Base-by-base conservation (phyloP, 2,113 vertebrate genomes). In the Tyrannus savana region DNA sequence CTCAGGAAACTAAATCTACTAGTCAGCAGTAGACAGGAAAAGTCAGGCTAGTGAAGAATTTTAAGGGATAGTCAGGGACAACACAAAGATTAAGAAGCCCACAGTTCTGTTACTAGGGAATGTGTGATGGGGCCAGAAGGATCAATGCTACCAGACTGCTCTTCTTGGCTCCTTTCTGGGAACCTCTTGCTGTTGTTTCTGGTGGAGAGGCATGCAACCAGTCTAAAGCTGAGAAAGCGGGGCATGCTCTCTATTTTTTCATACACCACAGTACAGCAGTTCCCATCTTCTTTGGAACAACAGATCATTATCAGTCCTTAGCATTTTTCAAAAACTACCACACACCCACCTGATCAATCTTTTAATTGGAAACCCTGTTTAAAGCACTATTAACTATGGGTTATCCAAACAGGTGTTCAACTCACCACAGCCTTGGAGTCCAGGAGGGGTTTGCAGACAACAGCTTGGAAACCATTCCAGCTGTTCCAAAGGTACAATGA, bases 401-500 rank as follows among this genome's bases (percentile, higher is more conserved):
- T 93, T 64, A 91, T 58, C n/a, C 53, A 75, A 91, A 79, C 41
- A 85, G 53, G 42, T 84, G 64, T 72, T 89, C 56, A 87, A 68
- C 56, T 78, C 92, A 89, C 52, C 62, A 64, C 27, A 64, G 58
- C 42, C 74, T 56, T 82, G 71, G 30, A 82, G 52, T 63, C 60
- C 52, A 76, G 8, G 22, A 49, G 66, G 62, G 28, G 33, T 35
- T 90, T 94, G 62, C 28, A 68, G 73, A 78, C 24, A 31, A 81
- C 60, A 82, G 74, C 33, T 60, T 72, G 74, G 56, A 91, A 87
- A 85, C 31, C 18, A 52, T 39, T 91, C 59, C 90, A 91, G 82
- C 37, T 90, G 35, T 82, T 91, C 60, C 50, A 90, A 87, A 94
- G 55, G 30, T 91, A 83, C 42, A 53, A 19, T 19, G 44, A 27